These are phyloP conservation scores for Botrylloides violaceus DNA, from an alignment of 23 tunicate genomes.

Conservation along the genomic window DNA sequence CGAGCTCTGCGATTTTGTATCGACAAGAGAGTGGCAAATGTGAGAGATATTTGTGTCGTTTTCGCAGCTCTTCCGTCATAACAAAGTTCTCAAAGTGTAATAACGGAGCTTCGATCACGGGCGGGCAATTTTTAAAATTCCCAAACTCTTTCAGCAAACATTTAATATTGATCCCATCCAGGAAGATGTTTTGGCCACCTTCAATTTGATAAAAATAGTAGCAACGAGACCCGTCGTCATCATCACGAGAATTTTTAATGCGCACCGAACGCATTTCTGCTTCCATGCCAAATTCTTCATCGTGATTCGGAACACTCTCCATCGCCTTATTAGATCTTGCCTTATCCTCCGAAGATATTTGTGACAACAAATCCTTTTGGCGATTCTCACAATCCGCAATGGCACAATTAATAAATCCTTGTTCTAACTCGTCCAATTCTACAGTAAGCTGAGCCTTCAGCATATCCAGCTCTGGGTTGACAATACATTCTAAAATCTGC, in stretches of 20 bases:
- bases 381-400: constrained; percentile 33
- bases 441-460: constrained; percentile 48
- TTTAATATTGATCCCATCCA: constrained; percentile 63
- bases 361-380: background rate
- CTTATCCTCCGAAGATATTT: background rate
- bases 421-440: constrained; percentile 56
- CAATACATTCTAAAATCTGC: constrained; percentile 28
- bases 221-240: background rate
- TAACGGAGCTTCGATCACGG: constrained; percentile 41
- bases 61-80: constrained; percentile 62
- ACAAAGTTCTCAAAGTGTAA: constrained; percentile 45
- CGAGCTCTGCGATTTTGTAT: constrained; percentile 66
- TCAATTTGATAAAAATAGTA: constrained; percentile 31
- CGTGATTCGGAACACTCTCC: background rate
- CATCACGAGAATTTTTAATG: background rate
- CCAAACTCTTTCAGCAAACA: constrained; percentile 63
- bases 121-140: constrained; percentile 46
- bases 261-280: background rate
- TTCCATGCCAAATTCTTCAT: background rate
- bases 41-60: constrained; percentile 56
- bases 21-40: constrained; percentile 78
- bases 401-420: constrained; percentile 41
- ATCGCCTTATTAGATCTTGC: background rate
- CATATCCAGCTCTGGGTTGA: constrained; percentile 36
- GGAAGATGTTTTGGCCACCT: constrained; percentile 62